Conservation (phyloP, 2,888 invertebrate species). For the Xestia sexstrigata region DNA sequence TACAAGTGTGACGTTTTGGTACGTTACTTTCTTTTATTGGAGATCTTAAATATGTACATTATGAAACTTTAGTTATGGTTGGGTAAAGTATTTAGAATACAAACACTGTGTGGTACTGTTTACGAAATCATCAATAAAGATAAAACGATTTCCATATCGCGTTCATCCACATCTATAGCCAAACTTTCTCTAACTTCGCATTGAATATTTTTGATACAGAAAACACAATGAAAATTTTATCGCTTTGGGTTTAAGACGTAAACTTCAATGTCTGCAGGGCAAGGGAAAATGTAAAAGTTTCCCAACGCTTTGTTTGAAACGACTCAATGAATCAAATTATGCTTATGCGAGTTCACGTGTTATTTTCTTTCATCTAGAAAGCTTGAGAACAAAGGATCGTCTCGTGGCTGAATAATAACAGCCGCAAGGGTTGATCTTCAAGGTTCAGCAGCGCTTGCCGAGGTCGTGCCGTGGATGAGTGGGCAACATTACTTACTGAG, state of each 20-base stretch:
- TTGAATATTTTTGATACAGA: slow-evolving; percentile 37
- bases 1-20: too few relatives aligned
- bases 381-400: slow-evolving; percentile 20
- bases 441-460: neutral
- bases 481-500: neutral
- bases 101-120: neutral
- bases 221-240: slow-evolving; percentile 55
- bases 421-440: neutral
- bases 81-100: neutral
- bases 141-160: neutral
- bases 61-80: neutral
- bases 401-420: neutral
- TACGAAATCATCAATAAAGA: neutral
- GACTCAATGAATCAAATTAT: slow-evolving; percentile 63
- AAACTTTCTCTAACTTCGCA: slow-evolving; percentile 22
- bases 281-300: slow-evolving; percentile 46
- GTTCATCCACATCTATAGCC: neutral
- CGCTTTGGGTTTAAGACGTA: slow-evolving; percentile 47
- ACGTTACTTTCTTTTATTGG: too few relatives aligned
- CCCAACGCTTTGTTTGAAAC: slow-evolving; percentile 55
- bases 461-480: neutral
- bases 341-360: slow-evolving; percentile 18
- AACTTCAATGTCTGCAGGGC: slow-evolving; percentile 55
- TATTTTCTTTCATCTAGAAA: slow-evolving; percentile 19
- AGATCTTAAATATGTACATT: neutral